Percentiles rank a stretch among this genome's conserved stretches.
phyloP scores from a whole-genome alignment of 2,888 invertebrate genomes.

The Phragmatobia fuliginosa region DNA sequence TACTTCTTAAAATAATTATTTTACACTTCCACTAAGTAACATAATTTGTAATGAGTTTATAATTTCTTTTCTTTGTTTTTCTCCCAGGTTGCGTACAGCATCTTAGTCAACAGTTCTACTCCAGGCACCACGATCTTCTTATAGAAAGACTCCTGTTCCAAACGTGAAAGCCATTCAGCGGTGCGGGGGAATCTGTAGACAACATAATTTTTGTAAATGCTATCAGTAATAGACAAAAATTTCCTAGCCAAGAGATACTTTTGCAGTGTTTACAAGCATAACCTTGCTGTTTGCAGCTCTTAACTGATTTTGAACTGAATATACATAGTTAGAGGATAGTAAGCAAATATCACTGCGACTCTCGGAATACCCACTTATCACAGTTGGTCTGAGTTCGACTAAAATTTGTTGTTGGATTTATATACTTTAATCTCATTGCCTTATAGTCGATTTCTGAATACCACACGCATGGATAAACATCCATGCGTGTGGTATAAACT shows the following conservation, averaged over 20 bases:
- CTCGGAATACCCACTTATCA: not conserved
- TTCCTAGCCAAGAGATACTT: not conserved
- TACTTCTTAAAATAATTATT: too few relatives aligned
- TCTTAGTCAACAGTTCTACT: conserved; percentile 36
- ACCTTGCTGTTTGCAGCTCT: not conserved
- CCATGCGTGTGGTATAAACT: too few relatives aligned
- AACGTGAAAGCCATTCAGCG: conserved; percentile 52
- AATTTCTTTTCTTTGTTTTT: conserved; percentile 49
- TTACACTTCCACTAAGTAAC: not conserved
- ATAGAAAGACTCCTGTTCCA: conserved; percentile 56
- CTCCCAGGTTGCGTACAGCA: conserved; percentile 50
- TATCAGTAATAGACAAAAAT: not conserved
- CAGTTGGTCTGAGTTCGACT: too few relatives aligned
- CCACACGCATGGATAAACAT: too few relatives aligned
- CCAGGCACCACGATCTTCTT: conserved; percentile 55
- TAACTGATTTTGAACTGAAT: not conserved
- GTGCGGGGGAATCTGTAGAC: conserved; percentile 56
- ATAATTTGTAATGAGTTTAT: not conserved
- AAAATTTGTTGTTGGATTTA: too few relatives aligned
- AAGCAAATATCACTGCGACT: not conserved
- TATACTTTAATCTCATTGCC: too few relatives aligned
- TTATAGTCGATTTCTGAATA: too few relatives aligned
- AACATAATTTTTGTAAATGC: not conserved
- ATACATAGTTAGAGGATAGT: not conserved
- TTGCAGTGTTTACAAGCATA: not conserved